Conservation (phyloP, 2,113 vertebrate species). For the Cyphomyrus plagiostoma region DNA sequence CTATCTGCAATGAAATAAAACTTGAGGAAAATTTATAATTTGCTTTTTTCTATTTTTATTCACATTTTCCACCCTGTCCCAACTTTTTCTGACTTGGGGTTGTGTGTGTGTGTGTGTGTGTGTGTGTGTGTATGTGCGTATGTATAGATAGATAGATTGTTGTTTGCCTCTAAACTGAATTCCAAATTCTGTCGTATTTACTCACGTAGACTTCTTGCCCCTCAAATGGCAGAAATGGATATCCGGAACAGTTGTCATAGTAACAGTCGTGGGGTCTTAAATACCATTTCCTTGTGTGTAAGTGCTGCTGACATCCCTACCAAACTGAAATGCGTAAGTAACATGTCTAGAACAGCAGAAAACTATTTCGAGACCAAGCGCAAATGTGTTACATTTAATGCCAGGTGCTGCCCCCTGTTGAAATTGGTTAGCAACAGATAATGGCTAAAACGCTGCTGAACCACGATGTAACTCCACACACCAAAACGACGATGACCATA, state of each 20-base stretch:
- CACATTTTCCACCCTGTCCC: too few species aligned
- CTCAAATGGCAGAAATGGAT: not conserved
- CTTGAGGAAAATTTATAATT: too few species aligned
- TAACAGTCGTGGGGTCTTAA: not conserved
- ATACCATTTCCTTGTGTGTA: not conserved
- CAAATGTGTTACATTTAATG: not conserved
- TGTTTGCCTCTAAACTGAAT: not conserved
- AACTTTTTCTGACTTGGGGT: too few species aligned
- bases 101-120: too few species aligned
- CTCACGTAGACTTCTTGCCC: not conserved
- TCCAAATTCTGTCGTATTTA: not conserved
- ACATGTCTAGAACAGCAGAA: not conserved
- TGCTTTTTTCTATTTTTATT: too few species aligned
- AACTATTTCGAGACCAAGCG: not conserved
- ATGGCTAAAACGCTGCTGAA: not conserved
- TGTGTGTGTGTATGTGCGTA: too few species aligned
- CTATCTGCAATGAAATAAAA: too few species aligned
- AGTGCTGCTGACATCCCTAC: not conserved
- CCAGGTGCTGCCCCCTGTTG: conserved; percentile 10
- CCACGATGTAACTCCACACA: not conserved
- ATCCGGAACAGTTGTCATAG: not conserved
- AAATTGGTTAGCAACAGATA: not conserved
- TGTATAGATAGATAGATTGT: not conserved
- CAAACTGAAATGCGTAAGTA: not conserved
- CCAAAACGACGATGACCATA: not conserved